These are phyloP conservation scores for Spilarctia lutea DNA, from an alignment of 2,888 invertebrate genomes.

Conservation along the genomic window DNA sequence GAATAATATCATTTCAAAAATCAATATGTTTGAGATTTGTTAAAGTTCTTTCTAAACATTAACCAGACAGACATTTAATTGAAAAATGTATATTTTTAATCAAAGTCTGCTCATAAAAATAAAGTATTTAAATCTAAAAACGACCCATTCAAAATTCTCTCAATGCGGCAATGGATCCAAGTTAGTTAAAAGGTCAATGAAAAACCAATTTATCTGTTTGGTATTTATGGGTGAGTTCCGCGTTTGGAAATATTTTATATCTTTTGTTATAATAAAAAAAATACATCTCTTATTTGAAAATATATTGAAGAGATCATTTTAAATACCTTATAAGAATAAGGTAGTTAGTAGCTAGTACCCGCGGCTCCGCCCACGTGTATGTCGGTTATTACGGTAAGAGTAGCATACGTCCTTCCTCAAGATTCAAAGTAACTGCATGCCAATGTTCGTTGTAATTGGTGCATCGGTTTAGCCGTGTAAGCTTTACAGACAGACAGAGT, in stretches of 20 bases:
- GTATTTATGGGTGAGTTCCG: constrained; percentile 35
- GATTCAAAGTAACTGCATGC: too few relatives aligned
- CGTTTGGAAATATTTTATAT: constrained; percentile 14
- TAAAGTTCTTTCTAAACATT: neutral
- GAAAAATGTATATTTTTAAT: constrained; percentile 1
- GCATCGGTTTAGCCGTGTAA: too few relatives aligned
- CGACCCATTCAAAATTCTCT: constrained; percentile 38
- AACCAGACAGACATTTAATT: neutral
- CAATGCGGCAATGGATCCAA: constrained; percentile 31
- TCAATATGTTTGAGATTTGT: neutral
- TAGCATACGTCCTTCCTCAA: too few relatives aligned
- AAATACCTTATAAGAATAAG: neutral
- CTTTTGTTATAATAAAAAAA: constrained; percentile 10
- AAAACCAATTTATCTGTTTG: constrained; percentile 32
- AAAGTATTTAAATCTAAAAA: constrained; percentile 3
- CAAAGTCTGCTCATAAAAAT: neutral
- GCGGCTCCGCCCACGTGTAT: too few relatives aligned
- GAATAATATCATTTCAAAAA: neutral
- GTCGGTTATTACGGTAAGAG: too few relatives aligned
- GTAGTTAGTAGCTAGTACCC: neutral
- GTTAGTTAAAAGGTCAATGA: constrained; percentile 44
- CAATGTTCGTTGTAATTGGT: too few relatives aligned
- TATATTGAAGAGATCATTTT: neutral
- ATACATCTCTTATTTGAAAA: neutral
- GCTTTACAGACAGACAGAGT: too few relatives aligned